These are phyloP conservation scores for Proteles cristata DNA, from an alignment of 2,113 vertebrate genomes.

Conservation along the genomic window DNA sequence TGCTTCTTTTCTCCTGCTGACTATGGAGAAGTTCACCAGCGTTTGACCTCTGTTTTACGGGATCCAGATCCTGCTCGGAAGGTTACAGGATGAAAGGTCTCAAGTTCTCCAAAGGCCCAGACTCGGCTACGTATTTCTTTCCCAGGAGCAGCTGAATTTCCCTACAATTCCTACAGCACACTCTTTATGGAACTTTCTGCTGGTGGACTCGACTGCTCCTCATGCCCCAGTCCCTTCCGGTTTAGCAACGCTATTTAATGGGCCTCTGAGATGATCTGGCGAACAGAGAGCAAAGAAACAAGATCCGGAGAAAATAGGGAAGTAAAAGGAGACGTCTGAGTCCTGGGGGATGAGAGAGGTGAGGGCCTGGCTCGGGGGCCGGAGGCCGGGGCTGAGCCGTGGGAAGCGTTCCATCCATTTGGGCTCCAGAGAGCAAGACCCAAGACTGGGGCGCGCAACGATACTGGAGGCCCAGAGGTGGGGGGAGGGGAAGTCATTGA, in stretches of 20 bases:
- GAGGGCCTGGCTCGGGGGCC: too few species aligned
- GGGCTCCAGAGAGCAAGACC: neutral
- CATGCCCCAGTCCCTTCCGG: neutral
- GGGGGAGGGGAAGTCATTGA: neutral
- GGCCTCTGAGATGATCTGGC: neutral
- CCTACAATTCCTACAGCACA: too few species aligned
- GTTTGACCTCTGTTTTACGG: neutral
- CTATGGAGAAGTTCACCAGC: neutral
- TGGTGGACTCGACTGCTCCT: neutral
- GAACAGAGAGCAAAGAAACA: neutral
- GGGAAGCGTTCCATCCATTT: neutral
- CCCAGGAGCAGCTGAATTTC: neutral
- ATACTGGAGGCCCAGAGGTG: neutral
- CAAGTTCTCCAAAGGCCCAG: neutral
- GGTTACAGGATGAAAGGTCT: neutral
- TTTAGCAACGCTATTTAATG: neutral
- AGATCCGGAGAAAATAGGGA: neutral
- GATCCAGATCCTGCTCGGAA: neutral
- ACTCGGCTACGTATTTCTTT: neutral
- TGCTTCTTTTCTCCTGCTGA: neutral
- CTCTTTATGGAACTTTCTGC: too few species aligned
- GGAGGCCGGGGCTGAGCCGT: accelerated
- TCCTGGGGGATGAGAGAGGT: neutral
- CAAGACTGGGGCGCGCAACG: neutral
- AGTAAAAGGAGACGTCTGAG: neutral